phyloP scores from a whole-genome alignment of 1,140 invertebrate genomes.

The Drosophila kikkawai region DNA sequence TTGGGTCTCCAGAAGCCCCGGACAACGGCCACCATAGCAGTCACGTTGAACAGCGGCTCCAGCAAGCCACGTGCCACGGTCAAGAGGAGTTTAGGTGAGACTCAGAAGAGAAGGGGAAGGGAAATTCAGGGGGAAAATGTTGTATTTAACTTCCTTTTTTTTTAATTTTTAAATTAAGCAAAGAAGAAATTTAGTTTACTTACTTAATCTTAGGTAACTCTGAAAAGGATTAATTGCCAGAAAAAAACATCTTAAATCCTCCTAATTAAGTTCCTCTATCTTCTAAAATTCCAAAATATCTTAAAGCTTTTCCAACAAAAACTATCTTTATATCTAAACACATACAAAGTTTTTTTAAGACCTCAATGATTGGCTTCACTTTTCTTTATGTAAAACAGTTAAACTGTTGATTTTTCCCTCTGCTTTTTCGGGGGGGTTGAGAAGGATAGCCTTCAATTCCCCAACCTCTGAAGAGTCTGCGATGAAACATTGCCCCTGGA shows the following conservation, averaged over 20 bases:
- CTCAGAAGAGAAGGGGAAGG: not conserved
- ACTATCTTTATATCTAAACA: not conserved
- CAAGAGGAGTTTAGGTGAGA: constrained; percentile 79
- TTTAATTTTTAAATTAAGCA: too few species aligned
- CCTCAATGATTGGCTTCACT: not conserved
- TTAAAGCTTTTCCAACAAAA: not conserved
- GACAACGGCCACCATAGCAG: constrained; percentile 74
- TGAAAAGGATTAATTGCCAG: not conserved
- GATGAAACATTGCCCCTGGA: constrained; percentile 36
- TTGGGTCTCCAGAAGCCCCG: constrained; percentile 53
- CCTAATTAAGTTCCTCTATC: not conserved
- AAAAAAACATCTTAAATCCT: not conserved
- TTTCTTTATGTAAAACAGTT: constrained; percentile 7
- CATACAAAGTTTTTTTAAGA: not conserved
- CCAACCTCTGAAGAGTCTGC: constrained; percentile 15
- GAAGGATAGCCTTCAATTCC: constrained; percentile 8
- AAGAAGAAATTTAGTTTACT: too few species aligned
- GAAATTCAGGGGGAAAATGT: not conserved
- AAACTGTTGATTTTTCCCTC: constrained; percentile 19
- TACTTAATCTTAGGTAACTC: too few species aligned
- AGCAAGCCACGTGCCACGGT: constrained; percentile 78
- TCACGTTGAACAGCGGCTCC: constrained; percentile 72
- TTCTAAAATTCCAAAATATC: not conserved
- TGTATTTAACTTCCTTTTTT: too few species aligned
- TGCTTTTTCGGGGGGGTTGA: not conserved